Evolutionary conservation across 2,888 invertebrate genomes (phyloP), one percentile per base, ranked within the genome.

Genomic region (Carcina quercana): DNA sequence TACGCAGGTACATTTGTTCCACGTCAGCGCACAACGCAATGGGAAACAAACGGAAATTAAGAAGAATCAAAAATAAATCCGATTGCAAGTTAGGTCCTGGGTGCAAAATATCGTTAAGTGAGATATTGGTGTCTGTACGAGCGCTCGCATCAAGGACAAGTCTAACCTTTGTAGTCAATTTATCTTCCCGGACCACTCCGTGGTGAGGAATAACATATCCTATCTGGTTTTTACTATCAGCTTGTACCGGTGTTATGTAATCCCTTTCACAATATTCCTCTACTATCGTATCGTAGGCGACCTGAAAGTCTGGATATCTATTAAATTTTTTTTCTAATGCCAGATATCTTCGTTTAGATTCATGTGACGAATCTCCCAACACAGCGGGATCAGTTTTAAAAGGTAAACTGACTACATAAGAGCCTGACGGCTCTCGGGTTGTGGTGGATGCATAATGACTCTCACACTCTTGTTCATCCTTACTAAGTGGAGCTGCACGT

Each of bases 401-500:
- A 11, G 38, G 32, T 27, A 37, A 30, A 11, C 22, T 25, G 3
- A 28, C 30, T 14, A 14, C 17, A 25, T 34, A 37, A 5, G 30
- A 11, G 8, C 32, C 35, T 11, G 13, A 12, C 3, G 13, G 13
- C 12, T 24, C 25, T 3, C 32, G 24, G 2, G 30, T 8, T 2
- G 33, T 28, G 3, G 32, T 21, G 7, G 34, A 15, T 2, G 7
- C 7, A 10, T 15, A 34, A 3, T 15, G 2, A 14, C 19, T 25
- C 12, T 35, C 38, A 17, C 35, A 38, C 8, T 32, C 29, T 10
- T 21, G 20, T 11, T 38, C 34, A 25, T 34, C 38, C 10, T 31
- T 31, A 33, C 34, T 34, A 3, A 34, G 13, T 25, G 13, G 13
- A 2, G 14, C 5, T 10, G 2, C 13, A 6, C 2, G 5, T 2